Percentiles rank a stretch among this genome's conserved stretches.
These are phyloP conservation scores for Drosophila cardini DNA, from an alignment of 1,140 invertebrate species.

Conservation along the genomic window DNA sequence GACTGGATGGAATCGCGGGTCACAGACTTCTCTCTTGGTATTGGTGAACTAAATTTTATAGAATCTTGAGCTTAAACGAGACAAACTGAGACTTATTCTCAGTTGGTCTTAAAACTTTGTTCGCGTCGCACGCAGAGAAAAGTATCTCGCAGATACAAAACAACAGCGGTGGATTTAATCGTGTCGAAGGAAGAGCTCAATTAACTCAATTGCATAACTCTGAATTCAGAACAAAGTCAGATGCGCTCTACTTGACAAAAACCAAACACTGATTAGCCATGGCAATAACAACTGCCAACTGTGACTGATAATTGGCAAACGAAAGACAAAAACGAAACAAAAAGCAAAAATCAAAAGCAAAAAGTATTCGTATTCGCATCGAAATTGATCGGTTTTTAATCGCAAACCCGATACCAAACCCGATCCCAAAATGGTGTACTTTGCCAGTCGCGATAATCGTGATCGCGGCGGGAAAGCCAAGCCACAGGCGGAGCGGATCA, in stretches of 20 bases:
- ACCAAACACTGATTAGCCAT: constrained; percentile 20
- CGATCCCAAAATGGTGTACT: constrained; percentile 65
- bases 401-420: background rate
- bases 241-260: constrained; percentile 10
- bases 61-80: constrained; percentile 68
- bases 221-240: constrained; percentile 3
- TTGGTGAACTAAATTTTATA: constrained; percentile 72
- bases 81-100: constrained; percentile 36
- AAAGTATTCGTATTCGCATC: constrained; percentile 31
- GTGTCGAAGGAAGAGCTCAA: constrained; percentile 47
- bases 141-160: constrained; percentile 33
- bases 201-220: constrained; percentile 53
- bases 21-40: constrained; percentile 49
- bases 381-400: constrained; percentile 36
- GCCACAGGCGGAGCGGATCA: constrained; percentile 69
- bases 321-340: constrained; percentile 1
- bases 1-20: constrained; percentile 33
- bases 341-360: background rate
- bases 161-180: constrained; percentile 14
- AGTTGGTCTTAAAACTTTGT: constrained; percentile 64
- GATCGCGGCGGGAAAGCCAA: constrained; percentile 66
- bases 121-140: constrained; percentile 54
- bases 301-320: constrained; percentile 25
- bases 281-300: constrained; percentile 25
- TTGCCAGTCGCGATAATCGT: constrained; percentile 65